Evolutionary conservation across 2,888 invertebrate species (phyloP), one percentile per base, ranked within the genome.

Genomic region (Leuctra nigra): DNA sequence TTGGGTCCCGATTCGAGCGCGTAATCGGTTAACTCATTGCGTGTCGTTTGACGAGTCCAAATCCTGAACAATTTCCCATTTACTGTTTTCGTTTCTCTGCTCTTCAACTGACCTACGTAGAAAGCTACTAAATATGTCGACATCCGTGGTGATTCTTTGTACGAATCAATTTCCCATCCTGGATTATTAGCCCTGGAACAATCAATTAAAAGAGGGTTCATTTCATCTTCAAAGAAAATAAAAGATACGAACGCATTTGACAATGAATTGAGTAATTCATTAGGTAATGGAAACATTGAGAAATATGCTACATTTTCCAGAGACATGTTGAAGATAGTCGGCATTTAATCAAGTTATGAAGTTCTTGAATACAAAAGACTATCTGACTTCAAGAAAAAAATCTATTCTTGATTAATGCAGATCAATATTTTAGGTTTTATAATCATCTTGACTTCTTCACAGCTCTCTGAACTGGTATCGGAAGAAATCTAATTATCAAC

Each of bases 81-180:
- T 2, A 4, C 14, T 2, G 20, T n/a, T 4, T 2, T n/a, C 2
- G 39, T 23, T 33, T 29, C 41, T 2, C 38, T 14, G 25, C 23
- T 23, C 18, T 41, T 33, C 22, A 59, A 47, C 4, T 29, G 13
- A 4, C 59, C 59, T 25, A 59, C 55, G 18, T 47, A 38, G 38
- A 54, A 59, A 1, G 59, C 57, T 6, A 53, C 53, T 14, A 59
- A 55, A 23, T 59, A 59, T 0, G 91, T 86, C 1, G 89, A 83
- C 87, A 91, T 91, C 52, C 69, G 70, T 0, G 83, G 82, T 0
- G 83, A 80, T 33, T 77, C 35, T n/a, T 57, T 7, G 53, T 56
- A 61, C 13, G 38, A 47, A 20, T 56, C 59, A 56, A 54, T 53
- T 48, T 47, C 52, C 53, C 58, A 57, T 14, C 46, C 48, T 4